Conservation (phyloP, 1,140 invertebrate species). For the Goniozus legneri region DNA sequence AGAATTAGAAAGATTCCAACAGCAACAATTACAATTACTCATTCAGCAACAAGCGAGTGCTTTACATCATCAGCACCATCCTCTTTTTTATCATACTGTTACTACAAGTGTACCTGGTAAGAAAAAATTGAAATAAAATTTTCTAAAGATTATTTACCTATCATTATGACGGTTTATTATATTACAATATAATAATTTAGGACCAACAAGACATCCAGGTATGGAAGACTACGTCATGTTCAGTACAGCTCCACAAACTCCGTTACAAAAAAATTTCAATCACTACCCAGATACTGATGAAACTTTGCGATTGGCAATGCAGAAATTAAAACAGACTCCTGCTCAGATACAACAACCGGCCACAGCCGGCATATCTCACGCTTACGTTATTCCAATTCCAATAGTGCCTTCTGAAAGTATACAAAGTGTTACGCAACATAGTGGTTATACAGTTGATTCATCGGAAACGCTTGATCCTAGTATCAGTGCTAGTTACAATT, state of each 20-base stretch:
- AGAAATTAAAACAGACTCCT: constrained; percentile 46
- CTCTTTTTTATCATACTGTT: constrained; percentile 48
- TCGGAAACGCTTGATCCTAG: constrained; percentile 24
- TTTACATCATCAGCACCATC: constrained; percentile 47
- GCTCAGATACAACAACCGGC: constrained; percentile 28
- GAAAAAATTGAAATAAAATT: constrained; percentile 2
- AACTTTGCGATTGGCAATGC: constrained; percentile 48
- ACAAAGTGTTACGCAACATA: constrained; percentile 31
- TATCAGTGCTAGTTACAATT: constrained; percentile 24
- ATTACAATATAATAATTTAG: constrained; percentile 20
- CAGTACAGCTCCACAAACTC: constrained; percentile 48
- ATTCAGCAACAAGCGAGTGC: constrained; percentile 49
- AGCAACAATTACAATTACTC: constrained; percentile 47
- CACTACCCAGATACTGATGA: constrained; percentile 50
- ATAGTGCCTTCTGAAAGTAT: constrained; percentile 49
- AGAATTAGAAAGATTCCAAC: constrained; percentile 50
- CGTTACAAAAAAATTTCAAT: constrained; percentile 41
- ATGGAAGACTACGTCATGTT: constrained; percentile 51
- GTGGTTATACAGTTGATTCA: constrained; percentile 21
- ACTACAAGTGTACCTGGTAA: constrained; percentile 33
- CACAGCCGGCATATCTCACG: constrained; percentile 38
- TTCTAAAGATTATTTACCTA: too few species aligned
- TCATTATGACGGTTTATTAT: too few species aligned
- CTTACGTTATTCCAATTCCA: constrained; percentile 51
- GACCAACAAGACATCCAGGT: constrained; percentile 40